Evolutionary conservation across 2,113 vertebrate species (phyloP).

Genomic region (Bubo bubo): DNA sequence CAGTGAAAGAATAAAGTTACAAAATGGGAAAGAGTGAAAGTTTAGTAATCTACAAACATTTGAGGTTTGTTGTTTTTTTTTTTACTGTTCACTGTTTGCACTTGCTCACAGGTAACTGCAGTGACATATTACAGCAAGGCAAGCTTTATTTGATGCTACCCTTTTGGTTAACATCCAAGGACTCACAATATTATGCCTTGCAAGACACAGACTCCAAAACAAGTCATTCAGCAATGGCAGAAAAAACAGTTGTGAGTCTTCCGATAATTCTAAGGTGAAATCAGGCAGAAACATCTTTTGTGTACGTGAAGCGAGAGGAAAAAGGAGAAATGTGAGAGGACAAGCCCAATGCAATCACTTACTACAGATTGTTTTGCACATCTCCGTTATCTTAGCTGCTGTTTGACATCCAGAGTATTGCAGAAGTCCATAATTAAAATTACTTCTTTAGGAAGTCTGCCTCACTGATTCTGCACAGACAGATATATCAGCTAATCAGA

Average conservation of each 20-base stretch:
- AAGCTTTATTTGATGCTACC: not conserved
- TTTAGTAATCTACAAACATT: not conserved
- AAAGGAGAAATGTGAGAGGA: not conserved
- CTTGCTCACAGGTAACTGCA: not conserved
- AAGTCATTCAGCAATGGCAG: not conserved
- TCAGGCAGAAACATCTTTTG: not conserved
- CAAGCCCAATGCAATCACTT: not conserved
- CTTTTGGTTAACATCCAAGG: not conserved
- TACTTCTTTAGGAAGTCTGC: not conserved
- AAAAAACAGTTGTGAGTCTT: not conserved
- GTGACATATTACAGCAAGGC: not conserved
- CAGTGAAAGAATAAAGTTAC: not conserved
- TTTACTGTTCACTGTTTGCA: not conserved
- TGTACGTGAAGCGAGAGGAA: not conserved
- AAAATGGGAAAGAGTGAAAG: not conserved
- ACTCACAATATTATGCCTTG: not conserved
- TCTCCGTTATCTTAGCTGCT: not conserved
- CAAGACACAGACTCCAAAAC: not conserved
- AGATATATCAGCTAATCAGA: not conserved
- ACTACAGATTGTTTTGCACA: not conserved
- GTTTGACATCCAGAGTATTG: not conserved
- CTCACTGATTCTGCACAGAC: not conserved
- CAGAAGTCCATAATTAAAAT: not conserved
- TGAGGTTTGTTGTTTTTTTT: not conserved
- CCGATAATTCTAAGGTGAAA: not conserved